Percentiles rank a stretch among this genome's conserved stretches.
Conservation (phyloP, 1,140 invertebrate genomes). For the Cylas formicarius region DNA sequence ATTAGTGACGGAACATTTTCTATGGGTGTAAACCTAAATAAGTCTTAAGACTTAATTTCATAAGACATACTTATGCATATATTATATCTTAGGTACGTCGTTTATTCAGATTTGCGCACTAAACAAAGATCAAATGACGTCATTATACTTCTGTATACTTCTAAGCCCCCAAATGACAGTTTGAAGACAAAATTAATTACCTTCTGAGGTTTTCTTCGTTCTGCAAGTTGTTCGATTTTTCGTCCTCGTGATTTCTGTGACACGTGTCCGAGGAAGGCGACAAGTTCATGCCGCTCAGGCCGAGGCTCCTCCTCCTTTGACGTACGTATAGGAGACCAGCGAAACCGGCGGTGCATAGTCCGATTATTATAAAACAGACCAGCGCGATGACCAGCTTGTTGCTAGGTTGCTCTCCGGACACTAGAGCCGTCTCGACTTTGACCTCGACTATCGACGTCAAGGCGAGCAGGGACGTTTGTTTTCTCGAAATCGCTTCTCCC, state of each 20-base stretch:
- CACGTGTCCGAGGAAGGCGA: constrained; percentile 51
- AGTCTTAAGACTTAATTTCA: too few relatives aligned
- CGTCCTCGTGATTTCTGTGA: constrained; percentile 66
- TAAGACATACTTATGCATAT: too few relatives aligned
- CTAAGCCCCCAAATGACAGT: too few relatives aligned
- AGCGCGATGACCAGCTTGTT: constrained; percentile 45
- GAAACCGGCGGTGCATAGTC: constrained; percentile 44
- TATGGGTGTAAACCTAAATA: too few relatives aligned
- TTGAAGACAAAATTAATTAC: too few relatives aligned
- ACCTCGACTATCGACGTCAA: constrained; percentile 73
- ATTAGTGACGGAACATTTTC: too few relatives aligned
- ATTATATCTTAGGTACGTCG: too few relatives aligned
- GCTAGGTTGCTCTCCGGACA: constrained; percentile 50
- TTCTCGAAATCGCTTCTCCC: constrained; percentile 63
- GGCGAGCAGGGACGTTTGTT: constrained; percentile 53
- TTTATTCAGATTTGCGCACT: too few relatives aligned
- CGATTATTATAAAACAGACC: constrained; percentile 48
- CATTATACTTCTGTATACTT: too few relatives aligned
- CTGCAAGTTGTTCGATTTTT: constrained; percentile 82
- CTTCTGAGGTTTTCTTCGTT: constrained; percentile 78
- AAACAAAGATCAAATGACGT: too few relatives aligned
- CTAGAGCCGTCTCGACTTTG: constrained; percentile 63
- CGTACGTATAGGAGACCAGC: constrained; percentile 46
- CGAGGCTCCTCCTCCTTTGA: constrained; percentile 47
- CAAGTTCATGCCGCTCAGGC: constrained; percentile 47